These are phyloP conservation scores for Hyposoter dolosus DNA, from an alignment of 2,888 invertebrate genomes.

Conservation along the genomic window DNA sequence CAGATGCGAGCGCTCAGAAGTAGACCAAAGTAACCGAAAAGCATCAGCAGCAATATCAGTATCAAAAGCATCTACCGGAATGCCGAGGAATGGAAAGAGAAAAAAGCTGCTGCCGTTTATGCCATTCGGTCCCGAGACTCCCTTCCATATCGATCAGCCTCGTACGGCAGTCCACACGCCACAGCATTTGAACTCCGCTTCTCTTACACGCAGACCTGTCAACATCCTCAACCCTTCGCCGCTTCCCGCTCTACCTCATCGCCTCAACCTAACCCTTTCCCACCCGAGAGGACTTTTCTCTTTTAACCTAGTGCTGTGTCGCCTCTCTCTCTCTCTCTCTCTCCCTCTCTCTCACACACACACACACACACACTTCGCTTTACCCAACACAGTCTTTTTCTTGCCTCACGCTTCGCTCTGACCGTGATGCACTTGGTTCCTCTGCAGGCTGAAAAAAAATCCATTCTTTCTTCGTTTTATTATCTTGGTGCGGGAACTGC, in stretches of 20 bases:
- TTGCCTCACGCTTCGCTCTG: background rate
- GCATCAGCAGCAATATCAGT: conserved; percentile 44
- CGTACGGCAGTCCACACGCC: conserved; percentile 72
- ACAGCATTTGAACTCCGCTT: conserved; percentile 63
- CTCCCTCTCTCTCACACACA: conserved; percentile 1
- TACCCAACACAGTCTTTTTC: background rate
- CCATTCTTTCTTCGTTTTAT: conserved; percentile 58
- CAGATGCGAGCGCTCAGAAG: conserved; percentile 25
- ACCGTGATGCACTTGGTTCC: background rate
- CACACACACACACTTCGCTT: no score
- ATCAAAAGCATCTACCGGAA: conserved; percentile 6
- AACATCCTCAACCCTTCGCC: conserved; percentile 63
- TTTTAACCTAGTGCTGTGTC: conserved; percentile 32
- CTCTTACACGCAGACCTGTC: conserved; percentile 64
- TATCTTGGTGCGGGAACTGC: conserved; percentile 46
- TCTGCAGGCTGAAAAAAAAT: conserved; percentile 38
- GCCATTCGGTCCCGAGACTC: conserved; percentile 70
- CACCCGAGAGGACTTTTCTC: conserved; percentile 19
- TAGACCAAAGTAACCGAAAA: conserved; percentile 51
- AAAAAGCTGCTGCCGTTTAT: conserved; percentile 44
- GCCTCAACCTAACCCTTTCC: conserved; percentile 28
- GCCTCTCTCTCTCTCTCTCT: conserved; percentile 14
- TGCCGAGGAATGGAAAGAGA: background rate
- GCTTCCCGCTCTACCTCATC: conserved; percentile 25
- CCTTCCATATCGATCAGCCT: conserved; percentile 80